These are phyloP conservation scores for Labeo rohita DNA, from an alignment of 2,113 vertebrate species.

Conservation along the genomic window DNA sequence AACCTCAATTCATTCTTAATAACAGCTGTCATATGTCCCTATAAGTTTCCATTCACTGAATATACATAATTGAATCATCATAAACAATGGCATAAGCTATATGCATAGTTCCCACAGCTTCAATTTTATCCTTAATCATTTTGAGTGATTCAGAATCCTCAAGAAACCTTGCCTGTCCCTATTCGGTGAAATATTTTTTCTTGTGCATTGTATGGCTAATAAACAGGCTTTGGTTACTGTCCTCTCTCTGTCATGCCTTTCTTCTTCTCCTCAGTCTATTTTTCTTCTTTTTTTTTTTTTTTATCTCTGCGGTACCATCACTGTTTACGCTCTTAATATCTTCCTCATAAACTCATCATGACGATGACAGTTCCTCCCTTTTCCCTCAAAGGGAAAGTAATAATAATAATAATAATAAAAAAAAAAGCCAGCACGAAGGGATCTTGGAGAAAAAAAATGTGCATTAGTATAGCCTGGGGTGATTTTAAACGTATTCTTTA, in stretches of 20 bases:
- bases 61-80: neutral
- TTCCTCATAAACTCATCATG: conserved; percentile 37
- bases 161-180: too few species aligned
- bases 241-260: neutral
- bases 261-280: neutral
- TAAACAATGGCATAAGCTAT: neutral
- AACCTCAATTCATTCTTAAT: neutral
- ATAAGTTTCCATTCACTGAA: neutral
- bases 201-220: neutral
- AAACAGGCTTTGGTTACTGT: neutral
- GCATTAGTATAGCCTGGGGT: conserved; percentile 46
- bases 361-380: neutral
- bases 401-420: neutral
- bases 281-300: neutral
- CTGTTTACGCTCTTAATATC: conserved; percentile 32
- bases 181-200: neutral
- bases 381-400: conserved; percentile 36
- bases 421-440: conserved; percentile 8
- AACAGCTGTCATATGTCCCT: neutral
- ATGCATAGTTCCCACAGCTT: neutral
- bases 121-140: neutral
- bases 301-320: neutral
- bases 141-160: neutral
- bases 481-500: conserved; percentile 56
- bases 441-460: conserved; percentile 42